Base-by-base conservation (phyloP, 2,888 invertebrate species). In the Plemyria rubiginata region DNA sequence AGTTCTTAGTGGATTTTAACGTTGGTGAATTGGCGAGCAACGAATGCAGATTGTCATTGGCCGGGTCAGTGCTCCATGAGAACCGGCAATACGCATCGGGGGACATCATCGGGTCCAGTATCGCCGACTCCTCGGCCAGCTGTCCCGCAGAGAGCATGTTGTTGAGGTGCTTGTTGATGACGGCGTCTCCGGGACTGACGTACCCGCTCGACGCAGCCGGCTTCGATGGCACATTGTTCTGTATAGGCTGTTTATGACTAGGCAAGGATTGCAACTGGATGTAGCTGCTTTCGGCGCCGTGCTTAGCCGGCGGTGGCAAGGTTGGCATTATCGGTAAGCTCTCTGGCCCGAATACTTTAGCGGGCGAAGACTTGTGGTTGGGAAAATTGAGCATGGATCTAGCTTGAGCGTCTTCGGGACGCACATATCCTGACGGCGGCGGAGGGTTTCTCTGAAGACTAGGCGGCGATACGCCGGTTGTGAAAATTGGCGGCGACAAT, bases 41-140 rank as follows among this genome's bases (percentile, higher is more conserved):
- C 67, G 91, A 84, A 75, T 90, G 86, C 60, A 92, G 79, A 76
- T 92, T 92, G 73, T 92, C 92, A 71, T 90, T 88, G 11, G 87
- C 83, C 28, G 92, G 91, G 73, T 91, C 91, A 55, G 86, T 89
- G 77, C 91, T 92, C 93, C 92, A 92, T 2, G 93, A 93, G 76
- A 93, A 93, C 16, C 92, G 86, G 73, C 93, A 93, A 70, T 93
- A 93, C 0, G 93, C 92, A 65, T 92, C 92, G 6, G 92, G 92
- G 36, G 92, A 92, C 88, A 92, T 91, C 60, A 84, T 81, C n/a
- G 91, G 91, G 69, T 92, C 91, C 43, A 92, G 68, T 62, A 92
- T 86, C 15, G 88, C 90, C 0, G 92, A 85, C 75, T 90, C 88
- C 43, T 92, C 91, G 16, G 80, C 74, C 29, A 84, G 77, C 65